phyloP scores from a whole-genome alignment of 92 coral and sea anemone species.

The Parazoanthus darwini region DNA sequence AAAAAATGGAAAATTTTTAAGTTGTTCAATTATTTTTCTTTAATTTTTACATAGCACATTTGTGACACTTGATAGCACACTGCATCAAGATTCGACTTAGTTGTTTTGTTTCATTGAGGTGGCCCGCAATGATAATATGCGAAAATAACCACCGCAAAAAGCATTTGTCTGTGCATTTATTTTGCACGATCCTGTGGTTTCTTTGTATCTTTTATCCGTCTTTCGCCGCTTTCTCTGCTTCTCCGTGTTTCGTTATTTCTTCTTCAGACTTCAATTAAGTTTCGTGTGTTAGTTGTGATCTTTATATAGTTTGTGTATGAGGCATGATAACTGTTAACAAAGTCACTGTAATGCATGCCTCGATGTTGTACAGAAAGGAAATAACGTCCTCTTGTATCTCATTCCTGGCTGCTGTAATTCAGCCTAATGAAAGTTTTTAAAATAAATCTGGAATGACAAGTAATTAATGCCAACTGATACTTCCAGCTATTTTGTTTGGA shows the following conservation, averaged over 20 bases:
- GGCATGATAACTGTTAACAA: not conserved
- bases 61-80: slow-evolving; percentile 29
- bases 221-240: not conserved
- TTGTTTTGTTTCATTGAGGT: not conserved
- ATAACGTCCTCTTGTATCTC: not conserved
- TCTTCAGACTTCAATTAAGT: not conserved
- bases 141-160: not conserved
- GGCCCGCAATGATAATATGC: not conserved
- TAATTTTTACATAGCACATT: slow-evolving; percentile 16
- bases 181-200: not conserved
- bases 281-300: not conserved
- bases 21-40: slow-evolving; percentile 8
- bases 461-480: slow-evolving; percentile 20
- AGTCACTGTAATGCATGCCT: slow-evolving; percentile 16
- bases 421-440: slow-evolving; percentile 12
- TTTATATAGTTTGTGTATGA: not conserved
- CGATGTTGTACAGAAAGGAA: not conserved
- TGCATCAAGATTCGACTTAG: slow-evolving; percentile 22
- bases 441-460: not conserved
- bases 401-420: not conserved
- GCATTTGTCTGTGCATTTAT: not conserved
- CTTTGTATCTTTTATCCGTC: not conserved
- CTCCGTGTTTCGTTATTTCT: not conserved
- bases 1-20: slow-evolving; percentile 1
- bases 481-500: slow-evolving; percentile 20